Base-by-base conservation (phyloP, 2,113 vertebrate genomes). In the Centropus bengalensis region DNA sequence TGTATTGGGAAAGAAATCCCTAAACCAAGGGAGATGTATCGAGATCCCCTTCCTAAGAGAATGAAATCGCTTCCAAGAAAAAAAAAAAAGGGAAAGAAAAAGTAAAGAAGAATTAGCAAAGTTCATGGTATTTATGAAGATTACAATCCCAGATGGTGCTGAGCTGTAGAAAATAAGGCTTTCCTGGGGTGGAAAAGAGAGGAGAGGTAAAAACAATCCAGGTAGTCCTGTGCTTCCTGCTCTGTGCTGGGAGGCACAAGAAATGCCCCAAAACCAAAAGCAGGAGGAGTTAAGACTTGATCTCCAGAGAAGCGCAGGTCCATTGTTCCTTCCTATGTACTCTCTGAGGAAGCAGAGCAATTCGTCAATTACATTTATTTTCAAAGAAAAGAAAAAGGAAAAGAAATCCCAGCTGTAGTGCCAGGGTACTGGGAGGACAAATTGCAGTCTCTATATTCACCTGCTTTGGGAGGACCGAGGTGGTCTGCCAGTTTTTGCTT, bases 381-480 rank as follows among this genome's bases (percentile, higher is more conserved):
- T 44, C 8, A 26, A 51, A 66, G 47, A 52, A 33, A 30, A 16
- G 16, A 33, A 36, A 19, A 8, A 1, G 6, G 24, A 21, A 24
- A 45, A 14, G 6, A 16, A 22, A 14, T 83, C 14, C 3, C 8
- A 36, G 27, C 3, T 66, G 38, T 28, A 32, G 22, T 58, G 30
- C 24, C 2, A 2, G 12, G 18, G 10, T 59, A 6, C 42, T 67
- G 54, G 20, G 23, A 42, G 32, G 32, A 49, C 32, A 67, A 63
- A 86, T 28, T 2, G 1, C 6, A 54, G 7, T 7, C 9, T 89
- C 28, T 77, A 7, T 70, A 14, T 54, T 90, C 45, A 42, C 7
- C 7, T 84, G 13, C 38, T 32, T 36, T 0, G 1, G 10, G 12
- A 30, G 5, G 2, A 28, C 28, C 0, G 5, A 32, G 10, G 9